Conservation (phyloP, 2,888 invertebrate species). For the Crepidodera aurea region DNA sequence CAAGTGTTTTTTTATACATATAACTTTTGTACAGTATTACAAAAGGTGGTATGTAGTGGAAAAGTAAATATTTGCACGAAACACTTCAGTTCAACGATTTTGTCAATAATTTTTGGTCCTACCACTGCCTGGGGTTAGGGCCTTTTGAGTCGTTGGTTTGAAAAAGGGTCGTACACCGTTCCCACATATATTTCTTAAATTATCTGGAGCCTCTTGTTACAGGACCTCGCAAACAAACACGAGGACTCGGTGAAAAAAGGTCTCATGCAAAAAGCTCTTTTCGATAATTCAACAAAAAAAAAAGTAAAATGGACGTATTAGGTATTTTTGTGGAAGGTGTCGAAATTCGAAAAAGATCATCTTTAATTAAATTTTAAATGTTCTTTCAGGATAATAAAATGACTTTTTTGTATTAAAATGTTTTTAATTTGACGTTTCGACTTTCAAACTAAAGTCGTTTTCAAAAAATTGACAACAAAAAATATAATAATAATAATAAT, state of each 20-base stretch:
- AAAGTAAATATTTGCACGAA: neutral
- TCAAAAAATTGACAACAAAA: no score
- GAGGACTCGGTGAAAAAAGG: neutral
- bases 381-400: no score
- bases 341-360: no score
- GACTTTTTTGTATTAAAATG: no score
- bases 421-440: no score
- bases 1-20: no score
- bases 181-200: slow-evolving; percentile 1
- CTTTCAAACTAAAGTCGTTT: no score
- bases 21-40: no score
- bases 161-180: neutral
- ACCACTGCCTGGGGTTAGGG: neutral
- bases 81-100: no score
- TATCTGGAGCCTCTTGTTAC: slow-evolving; percentile 4
- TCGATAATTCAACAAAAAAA: neutral
- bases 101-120: neutral
- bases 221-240: slow-evolving; percentile 6
- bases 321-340: neutral
- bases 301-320: neutral
- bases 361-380: no score
- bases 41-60: neutral
- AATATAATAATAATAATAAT: no score
- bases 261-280: neutral
- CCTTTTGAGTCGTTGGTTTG: neutral